Evolutionary conservation across 2,888 invertebrate genomes (phyloP), one percentile per base, ranked within the genome.

Genomic region (Andrena dorsata): DNA sequence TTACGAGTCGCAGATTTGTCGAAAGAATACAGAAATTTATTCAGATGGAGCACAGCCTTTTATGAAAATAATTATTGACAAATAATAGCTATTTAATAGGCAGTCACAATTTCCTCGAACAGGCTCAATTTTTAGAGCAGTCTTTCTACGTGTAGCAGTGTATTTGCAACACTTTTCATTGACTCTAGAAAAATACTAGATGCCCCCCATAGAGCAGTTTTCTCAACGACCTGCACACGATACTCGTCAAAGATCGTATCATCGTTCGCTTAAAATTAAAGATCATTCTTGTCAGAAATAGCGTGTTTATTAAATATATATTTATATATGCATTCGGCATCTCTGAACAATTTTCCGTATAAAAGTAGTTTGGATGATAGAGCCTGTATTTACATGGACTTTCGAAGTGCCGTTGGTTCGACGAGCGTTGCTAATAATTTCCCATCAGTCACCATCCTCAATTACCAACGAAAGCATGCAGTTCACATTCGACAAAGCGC

Each of bases 341-440:
- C 51, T 66, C 65, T 60, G 64, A 81, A 82, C 70, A 74, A 71
- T 68, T 76, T 76, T 72, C 47, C 47, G 68, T 73, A 82, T 41
- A 82, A 82, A 82, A 82, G 56, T 82, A 73, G 32, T 64, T 49
- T 49, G n/a, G 63, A 47, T 28, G 13, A 47, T 53, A 51, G 49
- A 63, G 16, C 60, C 75, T 68, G 58, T 82, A 76, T 82, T 69
- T 82, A 82, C 76, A 76, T 64, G 35, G 28, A 60, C 41, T 47
- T 51, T 28, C 61, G 41, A 82, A 53, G 51, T 63, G 63, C 26
- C 69, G 32, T 70, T 75, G 51, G 20, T 76, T 53, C 65, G 66
- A 71, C 35, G 30, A 51, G 63, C 51, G 53, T 20, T 63, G 82
- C 82, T 76, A 82, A 82, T 82, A 82, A 82, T 82, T 82, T 82